These are phyloP conservation scores for Prionace glauca DNA, from an alignment of 2,797 vertebrate species.

Conservation along the genomic window DNA sequence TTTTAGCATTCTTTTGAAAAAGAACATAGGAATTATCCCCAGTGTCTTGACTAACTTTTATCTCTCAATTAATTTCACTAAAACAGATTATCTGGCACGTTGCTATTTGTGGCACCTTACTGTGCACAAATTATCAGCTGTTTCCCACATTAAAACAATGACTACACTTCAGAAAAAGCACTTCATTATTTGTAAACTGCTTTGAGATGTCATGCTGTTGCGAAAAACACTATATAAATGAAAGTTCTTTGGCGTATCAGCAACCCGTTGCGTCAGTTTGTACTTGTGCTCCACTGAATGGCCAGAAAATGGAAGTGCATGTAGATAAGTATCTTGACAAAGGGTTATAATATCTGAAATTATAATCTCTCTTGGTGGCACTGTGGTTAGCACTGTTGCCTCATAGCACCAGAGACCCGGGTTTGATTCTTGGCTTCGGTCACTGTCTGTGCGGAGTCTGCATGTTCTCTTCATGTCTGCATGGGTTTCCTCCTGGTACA, in stretches of 20 bases:
- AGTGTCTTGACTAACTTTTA: not conserved
- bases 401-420: no score
- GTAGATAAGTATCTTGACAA: not conserved
- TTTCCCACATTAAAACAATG: not conserved
- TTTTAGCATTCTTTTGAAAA: not conserved
- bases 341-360: not conserved
- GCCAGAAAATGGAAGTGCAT: not conserved
- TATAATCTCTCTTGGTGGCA: no score
- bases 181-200: not conserved
- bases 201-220: not conserved
- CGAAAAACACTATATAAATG: not conserved
- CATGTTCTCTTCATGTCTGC: no score
- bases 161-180: not conserved
- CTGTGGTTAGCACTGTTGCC: no score
- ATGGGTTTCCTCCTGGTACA: no score
- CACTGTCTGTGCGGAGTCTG: no score
- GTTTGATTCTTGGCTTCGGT: no score
- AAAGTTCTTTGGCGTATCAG: not conserved
- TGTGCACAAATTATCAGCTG: not conserved
- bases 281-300: not conserved
- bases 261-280: not conserved
- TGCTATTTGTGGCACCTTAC: not conserved
- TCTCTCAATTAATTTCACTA: not conserved
- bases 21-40: not conserved
- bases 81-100: not conserved